Evolutionary conservation across 1,140 invertebrate genomes (phyloP), one percentile per base, ranked within the genome.

Genomic region (Protaetia brevitarsis): DNA sequence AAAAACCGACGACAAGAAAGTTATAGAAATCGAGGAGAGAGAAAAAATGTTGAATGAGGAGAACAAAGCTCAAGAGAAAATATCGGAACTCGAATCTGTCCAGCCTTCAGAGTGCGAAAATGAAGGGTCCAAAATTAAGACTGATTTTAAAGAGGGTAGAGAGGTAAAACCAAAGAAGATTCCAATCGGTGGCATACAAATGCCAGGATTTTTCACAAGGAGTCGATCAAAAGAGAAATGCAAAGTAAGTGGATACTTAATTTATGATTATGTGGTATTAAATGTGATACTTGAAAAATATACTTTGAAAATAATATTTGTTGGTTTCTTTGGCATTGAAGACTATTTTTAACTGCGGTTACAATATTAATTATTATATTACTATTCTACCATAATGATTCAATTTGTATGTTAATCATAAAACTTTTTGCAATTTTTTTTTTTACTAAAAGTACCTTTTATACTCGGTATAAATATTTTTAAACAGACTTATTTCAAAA

Each of bases 171-270:
- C 88, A 6, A 90, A 88, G 74, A 91, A 90, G 76, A 91, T 91
- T 72, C 90, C 90, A 2, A 92, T 91, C 68, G 89, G 89, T 29
- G 90, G 89, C 10, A 90, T 92, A 56, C 90, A 91, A 81, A 88
- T 92, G 85, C 90, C 89, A 3, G 89, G 89, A 27, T 89, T 88
- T 77, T 90, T 92, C 72, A 91, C 88, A 64, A 86, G 87, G 67
- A 89, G 86, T 69, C 88, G 88, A 73, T 89, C 89, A 69, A 89
- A 88, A 74, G 87, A 89, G 76, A 85, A 84, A 41, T 85, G 82
- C 79, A 85, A 84, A 79, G 83, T 84, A 77, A 63, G 31, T 64
- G 56, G 11, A 28, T 45, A 8, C n/a, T n/a, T n/a, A 16, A 57
- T 27, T 13, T 28, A 29, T 21, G 30, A 59, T 29, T 27, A 16